Conservation (phyloP, 2,113 vertebrate species). For the Brachyhypopomus occidentalis region DNA sequence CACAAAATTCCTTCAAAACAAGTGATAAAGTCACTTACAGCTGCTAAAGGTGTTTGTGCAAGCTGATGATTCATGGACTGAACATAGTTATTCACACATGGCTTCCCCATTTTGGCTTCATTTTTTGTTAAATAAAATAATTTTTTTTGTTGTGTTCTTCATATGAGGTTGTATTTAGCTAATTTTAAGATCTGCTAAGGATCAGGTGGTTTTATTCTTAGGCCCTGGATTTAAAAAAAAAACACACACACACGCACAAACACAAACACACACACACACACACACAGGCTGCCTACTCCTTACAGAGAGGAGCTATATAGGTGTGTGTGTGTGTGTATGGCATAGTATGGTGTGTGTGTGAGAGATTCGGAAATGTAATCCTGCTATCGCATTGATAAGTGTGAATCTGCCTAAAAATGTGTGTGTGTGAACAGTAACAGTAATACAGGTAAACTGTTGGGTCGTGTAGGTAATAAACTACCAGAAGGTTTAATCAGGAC, state of each 20-base stretch:
- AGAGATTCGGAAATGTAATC: constrained; percentile 14
- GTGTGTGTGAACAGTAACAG: constrained; percentile 1
- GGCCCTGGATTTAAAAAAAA: no score
- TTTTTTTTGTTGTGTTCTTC: no score
- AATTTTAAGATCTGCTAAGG: no score
- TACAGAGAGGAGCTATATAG: constrained; percentile 2
- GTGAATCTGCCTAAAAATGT: constrained; percentile 28
- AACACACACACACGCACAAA: constrained; percentile 50
- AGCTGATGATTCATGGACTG: no score
- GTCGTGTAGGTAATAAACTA: constrained; percentile 13
- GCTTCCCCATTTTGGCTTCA: no score
- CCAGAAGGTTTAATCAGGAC: constrained; percentile 12
- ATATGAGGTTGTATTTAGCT: no score
- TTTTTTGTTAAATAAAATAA: no score
- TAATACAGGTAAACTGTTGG: constrained; percentile 10
- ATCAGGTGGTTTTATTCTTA: no score
- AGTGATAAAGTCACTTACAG: no score
- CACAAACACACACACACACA: constrained; percentile 48
- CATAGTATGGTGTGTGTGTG: not conserved
- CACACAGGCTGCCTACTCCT: constrained; percentile 31
- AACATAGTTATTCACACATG: no score
- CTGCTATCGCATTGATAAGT: constrained; percentile 18
- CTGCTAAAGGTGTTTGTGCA: no score
- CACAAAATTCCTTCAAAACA: no score
- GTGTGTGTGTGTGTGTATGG: constrained; percentile 15